phyloP scores from a whole-genome alignment of 1,140 invertebrate genomes.

The Cherax quadricarinatus region DNA sequence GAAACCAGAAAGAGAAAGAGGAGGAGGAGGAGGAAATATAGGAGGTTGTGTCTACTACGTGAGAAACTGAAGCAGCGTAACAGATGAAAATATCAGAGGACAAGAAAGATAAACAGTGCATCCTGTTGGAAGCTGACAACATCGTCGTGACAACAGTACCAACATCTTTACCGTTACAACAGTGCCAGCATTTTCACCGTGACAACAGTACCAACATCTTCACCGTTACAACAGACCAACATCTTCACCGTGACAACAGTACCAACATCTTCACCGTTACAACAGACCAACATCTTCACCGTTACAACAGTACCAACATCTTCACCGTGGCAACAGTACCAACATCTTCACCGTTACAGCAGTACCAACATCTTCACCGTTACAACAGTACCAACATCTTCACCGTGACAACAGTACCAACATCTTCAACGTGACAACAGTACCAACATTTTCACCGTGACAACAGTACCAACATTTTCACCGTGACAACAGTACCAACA shows the following conservation, averaged over 20 bases:
- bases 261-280: neutral
- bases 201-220: neutral
- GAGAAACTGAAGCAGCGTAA: neutral
- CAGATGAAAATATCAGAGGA: neutral
- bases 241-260: no score
- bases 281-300: neutral
- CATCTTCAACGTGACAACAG: neutral
- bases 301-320: no score
- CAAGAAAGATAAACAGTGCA: no score
- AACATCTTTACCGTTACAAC: neutral
- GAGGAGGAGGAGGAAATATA: neutral
- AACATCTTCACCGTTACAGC: no score
- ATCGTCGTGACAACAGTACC: no score
- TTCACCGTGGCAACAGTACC: neutral
- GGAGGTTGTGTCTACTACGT: no score
- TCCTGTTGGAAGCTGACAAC: no score
- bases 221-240: neutral
- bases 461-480: neutral
- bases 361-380: neutral
- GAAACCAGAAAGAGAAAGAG: slow-evolving; percentile 5
- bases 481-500: neutral
- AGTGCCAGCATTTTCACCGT: no score
- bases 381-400: neutral
- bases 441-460: no score
- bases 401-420: neutral